Evolutionary conservation across 2,113 vertebrate genomes (phyloP), one percentile per base, ranked within the genome.

Genomic region (Sitta europaea): DNA sequence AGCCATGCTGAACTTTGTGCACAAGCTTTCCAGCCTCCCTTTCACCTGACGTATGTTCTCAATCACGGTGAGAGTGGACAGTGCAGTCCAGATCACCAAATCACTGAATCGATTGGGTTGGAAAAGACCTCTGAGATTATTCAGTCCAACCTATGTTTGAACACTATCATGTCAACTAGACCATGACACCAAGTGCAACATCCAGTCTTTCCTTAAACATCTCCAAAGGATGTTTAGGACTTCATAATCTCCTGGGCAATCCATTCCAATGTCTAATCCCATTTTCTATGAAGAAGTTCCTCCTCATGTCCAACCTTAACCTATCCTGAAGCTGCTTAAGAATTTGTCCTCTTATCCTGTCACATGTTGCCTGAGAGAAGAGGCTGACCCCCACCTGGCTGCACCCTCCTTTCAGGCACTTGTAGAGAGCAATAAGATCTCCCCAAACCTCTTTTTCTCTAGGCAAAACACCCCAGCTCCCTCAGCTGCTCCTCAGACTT

Each of bases 381-480:
- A 40, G 59, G 7, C 19, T 0, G 2, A 19, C 5, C 10, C 3
- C 9, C 18, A 23, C 2, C 22, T 8, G 28, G 9, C 40, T 54
- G 23, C 15, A 12, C 1, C 4, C 12, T 85, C 28, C 42, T 29
- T 65, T 65, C 42, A 65, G 24, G 35, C 14, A 48, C 11, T 14
- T 22, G 9, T 11, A 28, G 33, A 53, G 38, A 38, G 15, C 5
- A 12, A 2, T 8, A 33, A 47, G 28, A 18, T 36, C 3, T n/a
- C 9, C 27, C 11, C 2, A 0, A 38, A 40, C 14, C 22, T 72
- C 28, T 25, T 62, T 14, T 54, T 12, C 33, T 54, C 19, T 42
- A 40, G 24, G 12, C 24, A 15, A 20, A 65, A 84, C 28, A n/a
- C 7, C 1, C 12, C 48, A 55, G 20, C 42, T 48, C 81, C 23